phyloP scores from a whole-genome alignment of 2,888 invertebrate species.

The Perizoma affinitatum region DNA sequence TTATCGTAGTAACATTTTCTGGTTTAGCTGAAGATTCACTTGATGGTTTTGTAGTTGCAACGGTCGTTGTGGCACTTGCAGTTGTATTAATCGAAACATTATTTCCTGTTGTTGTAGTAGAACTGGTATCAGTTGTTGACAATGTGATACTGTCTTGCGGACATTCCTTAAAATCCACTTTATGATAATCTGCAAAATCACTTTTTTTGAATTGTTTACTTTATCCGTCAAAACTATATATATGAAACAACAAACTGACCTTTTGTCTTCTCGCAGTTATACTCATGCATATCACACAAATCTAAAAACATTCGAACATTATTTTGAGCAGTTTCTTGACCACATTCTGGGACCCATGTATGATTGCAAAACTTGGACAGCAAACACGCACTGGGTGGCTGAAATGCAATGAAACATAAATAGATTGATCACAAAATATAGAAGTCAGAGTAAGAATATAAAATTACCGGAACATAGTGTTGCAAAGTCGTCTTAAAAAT shows the following conservation, averaged over 20 bases:
- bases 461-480: conserved; percentile 50
- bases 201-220: neutral
- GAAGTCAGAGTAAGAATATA: neutral
- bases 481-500: conserved; percentile 30
- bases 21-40: neutral
- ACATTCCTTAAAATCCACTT: conserved; percentile 21
- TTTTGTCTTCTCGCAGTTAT: conserved; percentile 60
- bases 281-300: conserved; percentile 64
- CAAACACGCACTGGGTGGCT: conserved; percentile 55
- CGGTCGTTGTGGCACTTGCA: conserved; percentile 4
- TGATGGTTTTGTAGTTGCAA: conserved; percentile 2
- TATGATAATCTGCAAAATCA: conserved; percentile 26
- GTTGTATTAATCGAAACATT: conserved; percentile 7
- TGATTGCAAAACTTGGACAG: conserved; percentile 61
- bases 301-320: conserved; percentile 56
- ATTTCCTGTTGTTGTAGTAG: neutral
- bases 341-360: conserved; percentile 56
- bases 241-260: conserved; percentile 41
- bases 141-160: conserved; percentile 14
- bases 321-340: conserved; percentile 39
- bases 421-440: no score
- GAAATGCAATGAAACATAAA: conserved; percentile 24
- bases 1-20: neutral
- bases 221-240: no score
- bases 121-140: conserved; percentile 4